These are phyloP conservation scores for Alces alces DNA, from an alignment of 2,113 vertebrate genomes.

Conservation along the genomic window DNA sequence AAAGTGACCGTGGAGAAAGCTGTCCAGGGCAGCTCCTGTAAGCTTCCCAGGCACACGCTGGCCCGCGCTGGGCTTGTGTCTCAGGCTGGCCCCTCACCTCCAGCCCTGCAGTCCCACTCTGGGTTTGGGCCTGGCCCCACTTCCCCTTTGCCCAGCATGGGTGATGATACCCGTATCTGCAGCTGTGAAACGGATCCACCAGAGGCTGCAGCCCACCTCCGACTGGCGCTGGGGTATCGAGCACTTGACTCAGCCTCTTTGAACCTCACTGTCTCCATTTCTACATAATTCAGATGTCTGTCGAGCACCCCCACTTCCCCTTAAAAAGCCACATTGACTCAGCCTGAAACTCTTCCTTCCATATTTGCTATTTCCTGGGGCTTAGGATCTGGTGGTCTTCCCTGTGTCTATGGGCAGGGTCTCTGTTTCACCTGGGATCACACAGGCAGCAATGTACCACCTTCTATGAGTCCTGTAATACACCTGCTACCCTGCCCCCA, in stretches of 20 bases:
- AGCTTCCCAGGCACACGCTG: fast-evolving
- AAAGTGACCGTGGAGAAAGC: neutral
- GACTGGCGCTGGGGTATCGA: neutral
- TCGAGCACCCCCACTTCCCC: neutral
- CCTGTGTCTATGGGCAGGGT: neutral
- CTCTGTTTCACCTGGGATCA: neutral
- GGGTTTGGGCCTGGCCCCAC: neutral
- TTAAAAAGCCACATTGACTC: neutral
- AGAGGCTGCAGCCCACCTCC: neutral
- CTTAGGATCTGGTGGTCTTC: neutral
- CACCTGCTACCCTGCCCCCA: fast-evolving
- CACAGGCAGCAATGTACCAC: neutral
- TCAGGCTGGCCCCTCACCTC: neutral
- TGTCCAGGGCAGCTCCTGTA: fast-evolving
- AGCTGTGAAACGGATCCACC: neutral
- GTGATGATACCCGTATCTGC: fast-evolving
- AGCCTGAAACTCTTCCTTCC: neutral
- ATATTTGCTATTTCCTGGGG: neutral
- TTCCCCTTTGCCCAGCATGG: neutral
- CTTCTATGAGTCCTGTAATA: neutral
- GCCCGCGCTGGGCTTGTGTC: fast-evolving
- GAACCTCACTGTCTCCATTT: neutral
- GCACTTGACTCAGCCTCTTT: neutral
- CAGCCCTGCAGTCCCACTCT: too few relatives aligned
- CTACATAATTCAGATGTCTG: neutral